Percentiles rank a stretch among this genome's conserved stretches.
Conservation (phyloP, 2,888 invertebrate species). For the Lissonota sp. region DNA sequence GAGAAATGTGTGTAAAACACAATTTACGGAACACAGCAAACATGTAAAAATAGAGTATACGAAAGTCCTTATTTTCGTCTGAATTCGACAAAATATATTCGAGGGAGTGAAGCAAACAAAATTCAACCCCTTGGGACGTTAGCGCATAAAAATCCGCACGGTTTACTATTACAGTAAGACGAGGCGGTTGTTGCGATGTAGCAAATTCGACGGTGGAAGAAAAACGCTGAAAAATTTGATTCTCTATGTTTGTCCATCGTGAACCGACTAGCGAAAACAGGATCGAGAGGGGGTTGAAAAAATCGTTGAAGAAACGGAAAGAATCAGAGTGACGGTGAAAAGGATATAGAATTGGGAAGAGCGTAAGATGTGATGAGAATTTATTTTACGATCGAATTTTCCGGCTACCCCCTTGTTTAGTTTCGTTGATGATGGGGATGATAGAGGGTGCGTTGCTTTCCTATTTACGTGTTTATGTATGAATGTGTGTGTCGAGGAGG, state of each 20-base stretch:
- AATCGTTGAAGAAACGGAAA: constrained; percentile 8
- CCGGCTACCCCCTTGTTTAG: constrained; percentile 50
- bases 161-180: no score
- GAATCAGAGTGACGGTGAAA: not conserved
- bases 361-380: constrained; percentile 32
- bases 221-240: no score
- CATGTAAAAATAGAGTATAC: not conserved
- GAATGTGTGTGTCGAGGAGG: not conserved
- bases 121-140: no score
- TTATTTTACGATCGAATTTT: constrained; percentile 61
- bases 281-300: constrained; percentile 32
- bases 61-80: not conserved
- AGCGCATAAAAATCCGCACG: no score
- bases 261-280: constrained; percentile 29
- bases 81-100: not conserved
- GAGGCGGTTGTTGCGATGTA: no score
- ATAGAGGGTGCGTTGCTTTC: constrained; percentile 36
- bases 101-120: no score
- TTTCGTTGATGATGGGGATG: constrained; percentile 50
- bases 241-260: no score
- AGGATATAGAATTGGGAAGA: constrained; percentile 13
- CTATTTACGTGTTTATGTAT: not conserved
- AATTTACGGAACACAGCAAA: not conserved
- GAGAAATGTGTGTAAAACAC: constrained; percentile 18
- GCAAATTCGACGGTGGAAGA: no score